These are phyloP conservation scores for Loripinus fragilis DNA, from an alignment of 2,888 invertebrate genomes.

Conservation along the genomic window DNA sequence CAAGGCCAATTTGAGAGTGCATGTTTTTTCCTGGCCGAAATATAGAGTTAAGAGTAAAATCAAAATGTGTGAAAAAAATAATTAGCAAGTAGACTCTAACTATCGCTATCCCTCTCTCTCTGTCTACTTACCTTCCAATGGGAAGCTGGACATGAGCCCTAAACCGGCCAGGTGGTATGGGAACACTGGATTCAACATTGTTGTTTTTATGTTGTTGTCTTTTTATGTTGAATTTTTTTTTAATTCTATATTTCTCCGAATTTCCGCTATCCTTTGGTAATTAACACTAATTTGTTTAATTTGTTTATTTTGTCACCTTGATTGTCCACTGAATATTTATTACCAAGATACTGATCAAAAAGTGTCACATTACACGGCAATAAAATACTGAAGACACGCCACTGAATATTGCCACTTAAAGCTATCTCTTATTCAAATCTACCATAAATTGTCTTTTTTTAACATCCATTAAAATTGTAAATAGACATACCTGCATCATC, in stretches of 20 bases:
- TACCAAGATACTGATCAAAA: not conserved
- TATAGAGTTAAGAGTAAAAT: too few relatives aligned
- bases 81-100: too few relatives aligned
- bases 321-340: not conserved
- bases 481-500: constrained; percentile 22
- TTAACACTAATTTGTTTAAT: not conserved
- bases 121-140: constrained; percentile 70
- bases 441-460: constrained; percentile 33
- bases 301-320: not conserved
- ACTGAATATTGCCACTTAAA: constrained; percentile 3
- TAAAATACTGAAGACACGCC: not conserved
- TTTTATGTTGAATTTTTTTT: not conserved
- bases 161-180: constrained; percentile 75
- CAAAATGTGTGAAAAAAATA: too few relatives aligned
- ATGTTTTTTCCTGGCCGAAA: too few relatives aligned
- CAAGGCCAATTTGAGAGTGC: too few relatives aligned
- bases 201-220: constrained; percentile 23
- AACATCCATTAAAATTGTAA: constrained; percentile 44
- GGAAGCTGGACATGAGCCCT: constrained; percentile 72
- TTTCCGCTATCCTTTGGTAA: not conserved
- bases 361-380: constrained; percentile 8
- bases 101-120: too few relatives aligned
- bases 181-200: constrained; percentile 73
- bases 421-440: constrained; percentile 21
- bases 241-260: not conserved